Evolutionary conservation across 2,113 vertebrate genomes (phyloP), one percentile per base, ranked within the genome.

Genomic region (Apistogramma diplotaenia): DNA sequence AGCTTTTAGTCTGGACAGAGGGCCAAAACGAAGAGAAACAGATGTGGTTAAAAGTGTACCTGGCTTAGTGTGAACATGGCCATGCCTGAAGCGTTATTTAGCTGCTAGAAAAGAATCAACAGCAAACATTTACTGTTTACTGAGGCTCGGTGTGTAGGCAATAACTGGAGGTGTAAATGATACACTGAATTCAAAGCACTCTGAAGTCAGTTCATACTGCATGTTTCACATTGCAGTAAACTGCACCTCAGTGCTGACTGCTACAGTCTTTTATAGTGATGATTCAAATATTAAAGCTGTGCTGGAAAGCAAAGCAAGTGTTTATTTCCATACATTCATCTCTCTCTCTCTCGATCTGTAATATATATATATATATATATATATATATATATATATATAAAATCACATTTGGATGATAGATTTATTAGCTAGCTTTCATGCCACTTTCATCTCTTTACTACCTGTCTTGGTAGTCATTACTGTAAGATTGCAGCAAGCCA

Each of bases 111-210:
- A 83, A 82, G 27, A 72, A 83, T 61, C 65, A 60, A 12, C 57
- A 82, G 75, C 55, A 78, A 81, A 79, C 58, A 65, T 87, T 10
- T 70, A 59, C 35, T 5, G 49, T 80, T 84, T 43, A 27, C 67
- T 61, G 59, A 53, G 53, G 43, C 54, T 51, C 31, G 2, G 23
- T 23, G 43, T 33, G 27, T 33, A 33, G 18, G 74, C 40, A 82
- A 25, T 31, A 54, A 46, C 67, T 27, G 19, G 19, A 56, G 21
- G n/a, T 18, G 67, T 23, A 7, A 11, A 77, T 29, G 4, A 76
- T 29, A 55, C 9, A 65, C 8, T 54, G n/a, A 51, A 81, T 81
- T 53, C 29, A 71, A 77, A 60, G 27, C 37, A 27, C 21, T 49
- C 4, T 19, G 12, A 76, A 55, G 40, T 46, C 65, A 2, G 6